A percentile compares a stretch with the other conserved stretches of the same genome.
phyloP scores from a whole-genome alignment of 1,140 invertebrate genomes.

The Drosophila burlai region DNA sequence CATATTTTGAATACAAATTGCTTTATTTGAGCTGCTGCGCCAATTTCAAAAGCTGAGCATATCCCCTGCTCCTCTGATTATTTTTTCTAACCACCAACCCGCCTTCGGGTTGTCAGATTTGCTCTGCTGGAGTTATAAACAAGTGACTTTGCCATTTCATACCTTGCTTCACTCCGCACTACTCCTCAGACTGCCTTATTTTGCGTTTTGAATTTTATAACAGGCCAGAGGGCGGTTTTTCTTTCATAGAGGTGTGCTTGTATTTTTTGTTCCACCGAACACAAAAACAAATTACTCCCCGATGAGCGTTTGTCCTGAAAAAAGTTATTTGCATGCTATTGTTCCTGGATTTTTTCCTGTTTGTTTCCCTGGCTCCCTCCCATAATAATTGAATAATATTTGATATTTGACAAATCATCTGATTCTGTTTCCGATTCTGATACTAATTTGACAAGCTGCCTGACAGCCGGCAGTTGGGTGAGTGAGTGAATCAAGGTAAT shows the following conservation, averaged over 20 bases:
- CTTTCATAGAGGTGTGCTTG: slow-evolving; percentile 59
- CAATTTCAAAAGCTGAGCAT: slow-evolving; percentile 55
- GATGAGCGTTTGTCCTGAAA: slow-evolving; percentile 65
- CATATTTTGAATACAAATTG: slow-evolving; percentile 85
- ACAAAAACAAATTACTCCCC: slow-evolving; percentile 79
- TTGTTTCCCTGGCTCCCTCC: slow-evolving; percentile 26
- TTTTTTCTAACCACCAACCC: slow-evolving; percentile 31
- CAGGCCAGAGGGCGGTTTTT: slow-evolving; percentile 57
- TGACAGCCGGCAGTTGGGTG: slow-evolving; percentile 44
- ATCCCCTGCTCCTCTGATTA: neutral
- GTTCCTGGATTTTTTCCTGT: slow-evolving; percentile 18
- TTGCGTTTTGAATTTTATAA: slow-evolving; percentile 70
- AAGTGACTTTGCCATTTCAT: slow-evolving; percentile 72
- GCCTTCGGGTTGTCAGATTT: slow-evolving; percentile 61
- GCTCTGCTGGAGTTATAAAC: slow-evolving; percentile 73
- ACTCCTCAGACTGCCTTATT: slow-evolving; percentile 21
- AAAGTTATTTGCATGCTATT: slow-evolving; percentile 75
- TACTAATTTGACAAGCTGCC: slow-evolving; percentile 79
- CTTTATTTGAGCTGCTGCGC: slow-evolving; percentile 83
- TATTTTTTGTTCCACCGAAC: slow-evolving; percentile 11
- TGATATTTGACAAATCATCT: slow-evolving; percentile 80
- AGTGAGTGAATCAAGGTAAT: slow-evolving; percentile 44
- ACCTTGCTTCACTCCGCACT: slow-evolving; percentile 54
- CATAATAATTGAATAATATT: slow-evolving; percentile 85
- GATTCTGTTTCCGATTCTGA: slow-evolving; percentile 39